Evolutionary conservation across 2,888 invertebrate genomes (phyloP), one percentile per base, ranked within the genome.

Genomic region (Diaphora mendica): DNA sequence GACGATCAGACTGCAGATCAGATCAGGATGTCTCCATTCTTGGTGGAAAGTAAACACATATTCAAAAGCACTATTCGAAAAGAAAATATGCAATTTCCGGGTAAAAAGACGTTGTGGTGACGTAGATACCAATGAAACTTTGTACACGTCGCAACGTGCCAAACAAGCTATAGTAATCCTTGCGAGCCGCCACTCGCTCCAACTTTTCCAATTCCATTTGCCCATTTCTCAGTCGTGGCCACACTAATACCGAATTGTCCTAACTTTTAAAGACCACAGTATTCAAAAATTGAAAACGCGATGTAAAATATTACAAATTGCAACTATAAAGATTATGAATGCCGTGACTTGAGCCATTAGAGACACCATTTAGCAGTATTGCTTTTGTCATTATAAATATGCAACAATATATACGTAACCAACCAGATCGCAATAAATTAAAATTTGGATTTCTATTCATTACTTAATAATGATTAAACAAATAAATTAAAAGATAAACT

Each of bases 121-220:
- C 77, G 74, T 78, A 82, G 80, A 82, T 80, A 84, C 79, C 86
- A 86, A 84, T 85, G 84, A 86, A 89, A 90, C 87, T 90, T 89
- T 86, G 83, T 88, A 85, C 86, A 85, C 84, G 87, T 90, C 87
- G 87, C 88, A 87, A 87, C 89, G 87, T 91, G 85, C 87, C 89
- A 88, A 90, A 90, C 87, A 88, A 85, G 83, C 80, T 82, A 83
- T 87, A 83, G 90, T 92, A 93, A 92, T 92, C 92, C 92, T 86
- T 83, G 88, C 86, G 84, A 84, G 83, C 86, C 82, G 82, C 84
- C 82, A 86, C 74, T 80, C 85, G 86, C 87, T 86, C 85, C 90
- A 93, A 93, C 92, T 93, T 93, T 93, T 92, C 92, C 93, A 93
- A 93, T 93, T 93, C 91, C 89, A 84, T 83, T 87, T 89, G 82